Base-by-base conservation (phyloP, 2,113 vertebrate species). In the Carassius gibelio region DNA sequence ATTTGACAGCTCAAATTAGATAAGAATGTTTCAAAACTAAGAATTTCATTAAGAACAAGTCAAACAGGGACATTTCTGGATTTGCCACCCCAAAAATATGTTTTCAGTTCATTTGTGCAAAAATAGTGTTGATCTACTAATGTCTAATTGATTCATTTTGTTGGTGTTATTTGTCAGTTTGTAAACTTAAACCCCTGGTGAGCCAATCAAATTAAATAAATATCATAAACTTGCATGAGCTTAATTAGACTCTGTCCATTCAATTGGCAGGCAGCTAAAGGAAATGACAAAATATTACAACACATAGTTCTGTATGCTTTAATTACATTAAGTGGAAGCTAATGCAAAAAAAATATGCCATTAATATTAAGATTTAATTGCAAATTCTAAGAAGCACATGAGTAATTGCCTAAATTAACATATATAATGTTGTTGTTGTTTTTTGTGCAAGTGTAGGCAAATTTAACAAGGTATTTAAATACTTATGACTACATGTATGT, bases 341-440 rank as follows among this genome's bases (percentile, higher is more conserved):
- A 82, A 75, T 26, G 79, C 62, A 38, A 75, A 86, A 84, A 83
- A 83, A 82, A 82, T 75, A 84, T 9, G 69, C 82, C 86, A 88
- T 90, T 83, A 48, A 68, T n/a, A 59, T 86, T 81, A 74, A 72
- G 66, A 82, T 85, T 83, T 91, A 89, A 92, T 90, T 87, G 68
- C 89, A 84, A 91, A 77, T 84, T 88, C 88, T 89, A 84, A 85
- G 71, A 88, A 85, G 61, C 86, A 79, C 72, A 19, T 87, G 79
- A 90, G 89, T 90, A 81, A 90, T 80, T 88, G 87, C 36, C 86
- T 85, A 88, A 90, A 89, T 89, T 87, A 91, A 88, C 84, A 89
- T 84, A 89, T 91, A 91, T 93, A 72, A 89, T 88, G 90, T 86
- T 89, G 89, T 36, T 26, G 26, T 36, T 36, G 2, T 90, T 90